Base-by-base conservation (phyloP, 30 jellyfish, hydroid and myxozoan genomes). In the Calvadosia cruxmelitensis region DNA sequence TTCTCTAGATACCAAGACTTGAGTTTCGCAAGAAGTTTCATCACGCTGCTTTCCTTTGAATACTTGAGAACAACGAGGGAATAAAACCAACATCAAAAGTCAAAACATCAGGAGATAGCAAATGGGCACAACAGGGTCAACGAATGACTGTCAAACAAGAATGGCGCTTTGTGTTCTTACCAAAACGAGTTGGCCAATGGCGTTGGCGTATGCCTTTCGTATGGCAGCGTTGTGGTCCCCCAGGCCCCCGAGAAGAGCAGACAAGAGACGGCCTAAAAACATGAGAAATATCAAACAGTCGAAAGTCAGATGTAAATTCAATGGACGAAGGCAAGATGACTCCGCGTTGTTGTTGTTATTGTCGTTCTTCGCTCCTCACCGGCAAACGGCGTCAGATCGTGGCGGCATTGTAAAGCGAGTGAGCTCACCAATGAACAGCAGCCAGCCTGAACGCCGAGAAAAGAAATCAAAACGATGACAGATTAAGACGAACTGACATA, bases 101-200 rank as follows among this genome's bases (percentile, higher is more conserved):
- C 26, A 0, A 16, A 0, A 0, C 0, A 5, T 32, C 78, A 1
- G n/a, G 35, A 20, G 32, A 69, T 13, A 69, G 33, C 7, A 5
- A 31, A 0, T 69, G 23, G 28, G 30, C 12, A 69, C 24, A 12
- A 1, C 30, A 69, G n/a, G 10, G 33, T 24, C 33, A 65, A 2
- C 76, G 70, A 33, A 25, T 2, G 29, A 24, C 1, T 66, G 1
- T 66, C 3, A 69, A 69, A 35, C 49, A 64, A 16, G 3, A 1
- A 29, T 67, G 77, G 31, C 27, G 27, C 13, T 13, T 72, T 25
- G 26, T 1, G 16, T 27, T 27, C 80, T 20, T 77, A 84, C 95
- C 95, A 24, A 49, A 28, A 72, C 86, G 12, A 84, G 82, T 34
- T 76, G 93, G 26, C 96, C 96, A 62, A 87, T 87, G 33, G 88